Base-by-base conservation (phyloP, 1,140 invertebrate genomes). In the Drosophila repletoides region DNA sequence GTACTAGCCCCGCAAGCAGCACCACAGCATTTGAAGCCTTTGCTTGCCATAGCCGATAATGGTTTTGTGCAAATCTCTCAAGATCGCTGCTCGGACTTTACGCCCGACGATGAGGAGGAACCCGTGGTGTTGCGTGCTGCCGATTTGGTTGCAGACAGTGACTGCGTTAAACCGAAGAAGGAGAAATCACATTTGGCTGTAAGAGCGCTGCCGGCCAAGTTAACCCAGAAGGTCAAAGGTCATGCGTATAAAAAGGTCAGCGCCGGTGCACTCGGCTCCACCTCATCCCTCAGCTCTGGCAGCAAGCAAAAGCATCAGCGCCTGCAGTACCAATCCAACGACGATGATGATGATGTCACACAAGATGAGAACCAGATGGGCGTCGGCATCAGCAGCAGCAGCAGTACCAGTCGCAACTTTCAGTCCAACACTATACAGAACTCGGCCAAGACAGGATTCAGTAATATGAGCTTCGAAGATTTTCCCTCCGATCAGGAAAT, bases 391-490 rank as follows among this genome's bases (percentile, higher is more conserved):
- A 53, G 55, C 26, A 31, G 56, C 45, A 48, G 61, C 34, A 45
- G 55, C 26, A 31, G 56, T 40, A 48, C 58, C 34, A 45, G 63
- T 59, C 75, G 68, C 38, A 88, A 76, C 33, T 90, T 90, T 40
- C 89, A 90, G 43, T 89, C 89, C 0, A 90, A 86, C 51, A 86
- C 84, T 22, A 91, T 90, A 71, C 74, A 89, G 28, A 89, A 81
- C 68, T 88, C 86, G 2, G 88, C 83, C 14, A 91, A 92, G 29
- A 91, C 91, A 1, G 94, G 94, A 2, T 95, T 95, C 65, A 94
- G 93, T 68, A 95, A 95, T 74, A 94, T 95, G 94, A 95, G 94
- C 73, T 95, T 95, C 70, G 95, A 95, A 88, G 95, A 95, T 88
- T 94, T 95, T 72, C 93, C 94, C 1, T 94, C 93, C 14, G 94